Evolutionary conservation across 2,888 invertebrate species (phyloP), one percentile per base, ranked within the genome.

Genomic region (Drosophila mulleri): DNA sequence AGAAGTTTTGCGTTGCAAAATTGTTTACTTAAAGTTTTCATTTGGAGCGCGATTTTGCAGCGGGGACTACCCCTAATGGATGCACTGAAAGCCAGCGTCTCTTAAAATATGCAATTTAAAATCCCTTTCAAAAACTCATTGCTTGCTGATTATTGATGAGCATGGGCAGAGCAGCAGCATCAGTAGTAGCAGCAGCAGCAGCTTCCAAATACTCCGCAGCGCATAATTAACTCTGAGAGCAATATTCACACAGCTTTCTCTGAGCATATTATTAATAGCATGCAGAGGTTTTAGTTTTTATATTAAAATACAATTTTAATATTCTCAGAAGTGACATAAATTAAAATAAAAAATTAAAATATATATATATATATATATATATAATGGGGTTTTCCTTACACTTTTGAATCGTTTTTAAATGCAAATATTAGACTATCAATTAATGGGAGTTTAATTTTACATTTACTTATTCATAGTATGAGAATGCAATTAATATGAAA

Each of bases 31-130:
- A 23, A 42, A 44, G 54, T 54, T 58, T 42, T 16, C n/a, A 26
- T 29, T 52, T 32, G 20, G 20, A 29, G 3, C 12, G 18, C 6
- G 16, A 23, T 65, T 37, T 50, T 32, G 37, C 44, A 56, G 52
- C 45, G 11, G 11, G 56, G 57, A 37, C 26, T 45, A 9, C 20
- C 42, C 18, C n/a, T 66, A 53, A 76, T 73, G 44, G 52, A 69
- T 66, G 66, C 76, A 61, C 5, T 45, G 54, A n/a, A 78, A 73
- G 29, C 50, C 54, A 9, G 8, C 29, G 23, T 20, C 29, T 2
- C 54, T 50, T 20, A 26, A 45, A 58, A 41, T 62, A 53, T 47
- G 61, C 57, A 47, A 29, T 44, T 60, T 52, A 11, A 50, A 50
- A 35, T 37, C 3, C 16, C 11, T 6, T 37, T 26, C 39, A 41